Evolutionary conservation across 64 coral and sea anemone species (phyloP).

Genomic region (Cladopsammia gracilis): DNA sequence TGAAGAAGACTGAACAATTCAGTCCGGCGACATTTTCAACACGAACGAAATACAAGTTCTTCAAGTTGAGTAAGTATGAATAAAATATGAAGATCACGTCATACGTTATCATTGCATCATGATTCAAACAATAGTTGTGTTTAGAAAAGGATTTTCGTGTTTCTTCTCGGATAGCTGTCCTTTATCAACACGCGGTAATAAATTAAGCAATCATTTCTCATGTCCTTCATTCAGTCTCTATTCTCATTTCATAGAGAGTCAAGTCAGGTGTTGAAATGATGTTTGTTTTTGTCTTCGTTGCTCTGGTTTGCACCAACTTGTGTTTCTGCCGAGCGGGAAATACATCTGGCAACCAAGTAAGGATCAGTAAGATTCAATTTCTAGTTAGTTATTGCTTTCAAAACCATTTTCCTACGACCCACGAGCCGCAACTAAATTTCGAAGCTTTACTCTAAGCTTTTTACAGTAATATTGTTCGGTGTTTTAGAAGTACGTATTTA

Average conservation of each 20-base stretch:
- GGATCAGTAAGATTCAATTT: neutral
- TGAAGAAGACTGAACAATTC: no score
- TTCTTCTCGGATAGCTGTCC: neutral
- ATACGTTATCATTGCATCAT: no score
- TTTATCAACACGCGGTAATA: neutral
- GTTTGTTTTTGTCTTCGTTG: neutral
- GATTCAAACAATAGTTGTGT: no score
- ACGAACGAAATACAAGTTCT: no score
- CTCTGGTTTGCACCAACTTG: neutral
- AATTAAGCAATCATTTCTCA: neutral
- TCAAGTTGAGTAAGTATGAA: no score
- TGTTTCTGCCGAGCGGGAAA: neutral
- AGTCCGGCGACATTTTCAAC: no score
- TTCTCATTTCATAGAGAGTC: neutral
- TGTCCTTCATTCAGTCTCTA: neutral
- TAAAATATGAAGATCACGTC: no score
- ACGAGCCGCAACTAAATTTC: neutral
- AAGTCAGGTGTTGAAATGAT: neutral
- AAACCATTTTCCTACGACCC: neutral
- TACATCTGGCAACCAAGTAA: neutral
- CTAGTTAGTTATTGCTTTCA: no score
- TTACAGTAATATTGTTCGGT: neutral
- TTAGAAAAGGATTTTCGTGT: neutral
- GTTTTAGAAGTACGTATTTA: neutral
- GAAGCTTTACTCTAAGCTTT: no score